Conservation (phyloP, 2,113 vertebrate species). For the Lagopus muta region DNA sequence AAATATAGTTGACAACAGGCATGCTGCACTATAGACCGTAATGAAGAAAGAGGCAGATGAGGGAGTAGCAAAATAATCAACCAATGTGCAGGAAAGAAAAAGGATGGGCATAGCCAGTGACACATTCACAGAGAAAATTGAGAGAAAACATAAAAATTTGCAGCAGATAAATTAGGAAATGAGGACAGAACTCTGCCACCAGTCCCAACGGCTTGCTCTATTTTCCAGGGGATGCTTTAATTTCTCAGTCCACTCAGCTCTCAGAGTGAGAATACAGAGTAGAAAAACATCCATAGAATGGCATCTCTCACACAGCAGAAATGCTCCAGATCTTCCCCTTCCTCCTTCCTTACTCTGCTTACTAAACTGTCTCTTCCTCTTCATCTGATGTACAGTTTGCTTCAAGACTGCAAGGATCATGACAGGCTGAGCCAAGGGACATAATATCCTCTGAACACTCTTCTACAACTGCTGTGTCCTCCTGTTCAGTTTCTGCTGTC, state of each 20-base stretch:
- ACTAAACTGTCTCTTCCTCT: background rate
- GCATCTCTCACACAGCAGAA: background rate
- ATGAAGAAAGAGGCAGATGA: background rate
- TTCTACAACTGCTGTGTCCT: background rate
- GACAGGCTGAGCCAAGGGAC: background rate
- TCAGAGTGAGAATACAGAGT: background rate
- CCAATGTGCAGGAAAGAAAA: background rate
- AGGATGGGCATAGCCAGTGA: background rate
- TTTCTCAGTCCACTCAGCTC: background rate
- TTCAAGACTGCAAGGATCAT: background rate
- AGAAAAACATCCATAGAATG: background rate
- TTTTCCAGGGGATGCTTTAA: background rate
- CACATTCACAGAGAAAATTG: background rate
- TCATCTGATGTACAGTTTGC: background rate
- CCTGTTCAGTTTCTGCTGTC: background rate
- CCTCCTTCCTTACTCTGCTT: background rate
- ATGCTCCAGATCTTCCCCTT: background rate
- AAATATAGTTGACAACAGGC: background rate
- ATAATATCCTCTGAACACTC: background rate
- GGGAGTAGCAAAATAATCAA: background rate
- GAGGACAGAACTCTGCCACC: background rate
- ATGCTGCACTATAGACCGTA: background rate
- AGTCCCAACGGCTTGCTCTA: background rate
- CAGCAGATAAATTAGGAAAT: background rate
- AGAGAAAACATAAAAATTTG: background rate